Percentiles rank a stretch among this genome's conserved stretches.
Conservation (phyloP, 1,140 invertebrate species). For the Laodelphax striatellus region DNA sequence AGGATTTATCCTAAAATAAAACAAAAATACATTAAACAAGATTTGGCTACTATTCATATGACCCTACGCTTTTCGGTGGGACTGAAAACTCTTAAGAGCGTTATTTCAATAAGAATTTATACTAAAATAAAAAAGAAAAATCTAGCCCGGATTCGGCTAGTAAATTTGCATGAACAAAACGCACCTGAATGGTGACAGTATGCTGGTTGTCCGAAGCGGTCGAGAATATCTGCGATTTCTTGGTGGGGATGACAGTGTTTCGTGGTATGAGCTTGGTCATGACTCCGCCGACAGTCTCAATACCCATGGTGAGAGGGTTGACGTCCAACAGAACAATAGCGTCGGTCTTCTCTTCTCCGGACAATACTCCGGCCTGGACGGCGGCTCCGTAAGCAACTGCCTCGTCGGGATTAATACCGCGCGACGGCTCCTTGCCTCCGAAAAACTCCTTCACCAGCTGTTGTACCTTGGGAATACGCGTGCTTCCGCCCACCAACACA, state of each 20-base stretch:
- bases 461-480: constrained; percentile 98
- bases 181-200: constrained; percentile 88
- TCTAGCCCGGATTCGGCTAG: too few species aligned
- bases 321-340: constrained; percentile 96
- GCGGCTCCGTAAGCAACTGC: constrained; percentile 97
- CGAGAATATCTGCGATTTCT: constrained; percentile 99
- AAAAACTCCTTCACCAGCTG: constrained; percentile 98
- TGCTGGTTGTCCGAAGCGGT: constrained; percentile 98
- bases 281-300: constrained; percentile 98
- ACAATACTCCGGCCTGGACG: constrained; percentile 90
- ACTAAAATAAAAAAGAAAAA: too few species aligned
- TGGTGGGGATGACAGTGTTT: constrained; percentile 99
- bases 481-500: constrained; percentile 96
- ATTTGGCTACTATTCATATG: too few species aligned
- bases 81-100: too few species aligned
- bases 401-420: constrained; percentile 98
- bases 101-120: too few species aligned
- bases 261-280: constrained; percentile 98
- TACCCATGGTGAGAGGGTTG: constrained; percentile 96
- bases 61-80: too few species aligned
- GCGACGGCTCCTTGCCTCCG: constrained; percentile 90
- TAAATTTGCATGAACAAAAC: too few species aligned
- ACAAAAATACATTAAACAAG: too few species aligned
- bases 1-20: too few species aligned
- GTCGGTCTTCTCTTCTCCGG: constrained; percentile 84